A percentile compares a stretch with the other conserved stretches of the same genome.
Conservation (phyloP, 2,113 vertebrate genomes). For the Corvus moneduloides region DNA sequence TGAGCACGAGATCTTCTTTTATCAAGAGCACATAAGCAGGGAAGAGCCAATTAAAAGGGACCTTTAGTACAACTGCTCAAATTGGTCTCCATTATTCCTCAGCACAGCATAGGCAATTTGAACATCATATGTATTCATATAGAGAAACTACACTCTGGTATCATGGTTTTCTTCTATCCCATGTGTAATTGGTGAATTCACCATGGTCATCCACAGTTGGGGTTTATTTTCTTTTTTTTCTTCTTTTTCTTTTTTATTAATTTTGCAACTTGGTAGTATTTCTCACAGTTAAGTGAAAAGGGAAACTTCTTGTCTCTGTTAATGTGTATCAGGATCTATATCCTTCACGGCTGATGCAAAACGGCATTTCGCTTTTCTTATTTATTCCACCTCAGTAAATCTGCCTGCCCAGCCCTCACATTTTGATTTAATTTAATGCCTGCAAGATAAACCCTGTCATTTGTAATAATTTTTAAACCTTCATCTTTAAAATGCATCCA, state of each 20-base stretch:
- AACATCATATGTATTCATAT: neutral
- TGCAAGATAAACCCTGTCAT: conserved; percentile 67
- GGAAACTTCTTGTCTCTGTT: conserved; percentile 47
- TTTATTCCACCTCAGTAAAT: conserved; percentile 68
- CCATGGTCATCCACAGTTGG: neutral
- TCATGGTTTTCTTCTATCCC: neutral
- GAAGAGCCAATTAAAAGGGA: conserved; percentile 53
- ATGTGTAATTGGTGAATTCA: neutral
- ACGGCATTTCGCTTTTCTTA: conserved; percentile 65
- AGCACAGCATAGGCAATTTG: neutral
- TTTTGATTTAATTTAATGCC: conserved; percentile 73
- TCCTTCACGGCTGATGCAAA: conserved; percentile 56
- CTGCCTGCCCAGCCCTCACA: conserved; percentile 43
- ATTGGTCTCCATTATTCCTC: conserved; percentile 2
- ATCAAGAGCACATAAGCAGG: neutral
- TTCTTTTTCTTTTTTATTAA: neutral
- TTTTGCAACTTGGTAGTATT: neutral
- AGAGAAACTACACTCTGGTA: neutral
- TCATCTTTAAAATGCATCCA: conserved; percentile 65
- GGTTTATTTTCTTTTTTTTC: neutral
- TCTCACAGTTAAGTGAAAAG: conserved; percentile 25
- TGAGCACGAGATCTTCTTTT: neutral
- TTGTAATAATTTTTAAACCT: conserved; percentile 69
- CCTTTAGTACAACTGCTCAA: conserved; percentile 32
- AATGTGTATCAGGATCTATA: conserved; percentile 38